Base-by-base conservation (phyloP, 2,113 vertebrate species). In the Callipepla californica region DNA sequence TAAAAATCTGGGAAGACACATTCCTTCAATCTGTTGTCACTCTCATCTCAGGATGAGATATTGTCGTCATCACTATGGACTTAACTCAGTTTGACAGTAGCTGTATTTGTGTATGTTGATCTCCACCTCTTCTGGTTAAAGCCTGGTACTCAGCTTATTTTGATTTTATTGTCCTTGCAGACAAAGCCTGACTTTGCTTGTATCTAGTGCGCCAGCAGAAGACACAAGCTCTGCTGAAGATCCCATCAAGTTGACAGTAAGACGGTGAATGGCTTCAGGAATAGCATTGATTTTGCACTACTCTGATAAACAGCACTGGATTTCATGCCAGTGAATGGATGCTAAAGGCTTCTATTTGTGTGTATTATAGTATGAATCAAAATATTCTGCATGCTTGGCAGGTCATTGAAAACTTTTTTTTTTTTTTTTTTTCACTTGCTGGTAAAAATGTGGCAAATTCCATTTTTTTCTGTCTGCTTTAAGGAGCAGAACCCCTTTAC, bases 21-120 rank as follows among this genome's bases (percentile, higher is more conserved):
- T 96, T 36, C 63, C 76, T 92, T 95, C 94, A 89, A 72, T 86
- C 75, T 66, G 30, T 69, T 93, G 88, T 95, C 95, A 74, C 57
- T 76, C 69, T 85, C 69, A 85, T 51, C 44, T 80, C 82, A 88
- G 80, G 20, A 20, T 55, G 59, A 91, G 75, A 81, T 74, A 61
- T 21, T 76, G 83, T 92, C 10, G 2, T 94, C 72, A 81, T 95
- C 58, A 16, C 73, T 93, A 51, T 5, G 13, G 72, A 53, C 82
- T 90, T 96, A 97, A 96, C 91, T 91, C 16, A 1, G 82, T 92
- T 95, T 97, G 97, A 97, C 95, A 95, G 93, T 76, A 93, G 78
- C 44, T 80, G 14, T 55, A 42, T 96, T 94, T 95, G 55, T 95
- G 75, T 25, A 3, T 44, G 51, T 70, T 92, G 91, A 82, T 93